Evolutionary conservation across 2,797 vertebrate genomes (phyloP).

Genomic region (Tympanoctomys barrerae): DNA sequence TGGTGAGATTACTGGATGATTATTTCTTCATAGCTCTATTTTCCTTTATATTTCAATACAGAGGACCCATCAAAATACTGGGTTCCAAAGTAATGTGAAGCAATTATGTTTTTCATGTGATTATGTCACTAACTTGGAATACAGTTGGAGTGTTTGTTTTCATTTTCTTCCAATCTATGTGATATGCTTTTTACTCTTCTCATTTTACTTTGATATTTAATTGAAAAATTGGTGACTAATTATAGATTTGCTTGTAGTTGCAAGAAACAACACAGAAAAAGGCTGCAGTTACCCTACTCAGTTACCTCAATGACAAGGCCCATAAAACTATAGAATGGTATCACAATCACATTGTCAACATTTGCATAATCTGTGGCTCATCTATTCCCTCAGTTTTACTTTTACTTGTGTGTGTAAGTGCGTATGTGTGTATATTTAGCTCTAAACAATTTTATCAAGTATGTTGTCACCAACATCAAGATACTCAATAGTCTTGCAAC

Average conservation of each 20-base stretch:
- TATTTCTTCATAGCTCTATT: neutral
- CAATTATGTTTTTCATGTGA: neutral
- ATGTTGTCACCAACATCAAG: neutral
- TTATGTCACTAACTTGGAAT: neutral
- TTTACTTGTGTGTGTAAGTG: neutral
- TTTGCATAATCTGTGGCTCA: neutral
- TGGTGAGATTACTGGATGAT: neutral
- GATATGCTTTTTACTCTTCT: neutral
- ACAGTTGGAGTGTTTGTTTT: neutral
- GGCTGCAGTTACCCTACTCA: neutral
- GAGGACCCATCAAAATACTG: neutral
- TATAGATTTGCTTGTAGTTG: neutral
- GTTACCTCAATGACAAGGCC: neutral
- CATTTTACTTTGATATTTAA: slow-evolving; percentile 5
- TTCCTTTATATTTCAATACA: neutral
- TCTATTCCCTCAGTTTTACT: neutral
- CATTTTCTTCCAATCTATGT: neutral
- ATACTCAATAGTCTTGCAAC: neutral
- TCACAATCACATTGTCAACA: neutral
- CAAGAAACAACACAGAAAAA: neutral
- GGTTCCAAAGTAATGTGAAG: neutral
- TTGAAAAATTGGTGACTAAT: neutral
- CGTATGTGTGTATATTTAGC: neutral
- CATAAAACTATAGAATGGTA: neutral
- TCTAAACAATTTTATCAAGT: neutral